These are phyloP conservation scores for Eupithecia subumbrata DNA, from an alignment of 2,888 invertebrate genomes.

Conservation along the genomic window DNA sequence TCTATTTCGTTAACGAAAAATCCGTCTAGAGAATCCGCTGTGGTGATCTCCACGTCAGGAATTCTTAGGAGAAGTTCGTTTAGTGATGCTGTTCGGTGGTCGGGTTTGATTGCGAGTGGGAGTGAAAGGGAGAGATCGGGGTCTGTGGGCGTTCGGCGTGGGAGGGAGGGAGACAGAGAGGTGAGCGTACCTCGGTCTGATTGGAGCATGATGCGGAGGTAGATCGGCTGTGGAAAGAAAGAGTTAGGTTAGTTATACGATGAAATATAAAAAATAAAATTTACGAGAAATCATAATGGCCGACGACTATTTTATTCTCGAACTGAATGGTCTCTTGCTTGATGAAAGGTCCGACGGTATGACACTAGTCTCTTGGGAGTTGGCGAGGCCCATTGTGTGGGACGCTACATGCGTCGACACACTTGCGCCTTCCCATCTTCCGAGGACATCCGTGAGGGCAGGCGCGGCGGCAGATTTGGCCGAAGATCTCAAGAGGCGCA, in stretches of 20 bases:
- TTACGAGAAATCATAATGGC: no score
- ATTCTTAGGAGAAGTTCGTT: slow-evolving; percentile 69
- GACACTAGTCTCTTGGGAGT: no score
- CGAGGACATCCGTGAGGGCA: no score
- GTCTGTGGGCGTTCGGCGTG: slow-evolving; percentile 58
- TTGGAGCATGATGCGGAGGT: slow-evolving; percentile 88
- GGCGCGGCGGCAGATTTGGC: no score
- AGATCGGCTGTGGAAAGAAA: slow-evolving; percentile 87
- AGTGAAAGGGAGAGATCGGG: slow-evolving; percentile 58
- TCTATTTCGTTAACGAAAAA: slow-evolving; percentile 84
- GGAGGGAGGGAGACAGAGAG: slow-evolving; percentile 61
- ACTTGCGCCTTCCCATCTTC: no score
- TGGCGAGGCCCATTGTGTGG: no score
- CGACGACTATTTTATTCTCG: no score
- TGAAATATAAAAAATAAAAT: no score
- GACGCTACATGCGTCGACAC: no score
- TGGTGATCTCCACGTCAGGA: slow-evolving; percentile 80
- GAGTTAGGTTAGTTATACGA: background rate
- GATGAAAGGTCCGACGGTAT: no score
- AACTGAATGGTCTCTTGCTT: no score
- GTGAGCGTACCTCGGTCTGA: slow-evolving; percentile 90
- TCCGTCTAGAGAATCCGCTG: slow-evolving; percentile 74
- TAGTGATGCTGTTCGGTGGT: slow-evolving; percentile 64
- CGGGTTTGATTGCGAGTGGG: slow-evolving; percentile 49
- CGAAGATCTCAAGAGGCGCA: no score